phyloP scores from a whole-genome alignment of 2,888 invertebrate genomes.

The Drosophila helvetica region DNA sequence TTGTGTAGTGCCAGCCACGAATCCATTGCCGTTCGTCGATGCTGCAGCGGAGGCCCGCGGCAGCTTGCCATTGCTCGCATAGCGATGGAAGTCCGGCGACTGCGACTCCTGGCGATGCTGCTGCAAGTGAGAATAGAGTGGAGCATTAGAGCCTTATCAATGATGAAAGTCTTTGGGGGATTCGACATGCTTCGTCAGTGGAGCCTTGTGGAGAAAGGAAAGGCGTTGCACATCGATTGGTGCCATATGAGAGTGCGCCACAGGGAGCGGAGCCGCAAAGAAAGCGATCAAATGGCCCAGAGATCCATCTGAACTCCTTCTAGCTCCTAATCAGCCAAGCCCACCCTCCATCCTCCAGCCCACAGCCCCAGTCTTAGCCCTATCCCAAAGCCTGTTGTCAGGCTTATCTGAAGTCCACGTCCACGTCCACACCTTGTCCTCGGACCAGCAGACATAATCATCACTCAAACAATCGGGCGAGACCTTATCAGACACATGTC shows the following conservation, averaged over 20 bases:
- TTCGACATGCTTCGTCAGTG: constrained; percentile 46
- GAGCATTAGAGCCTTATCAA: constrained; percentile 64
- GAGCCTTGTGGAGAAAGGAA: constrained; percentile 46
- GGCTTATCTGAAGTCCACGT: constrained; percentile 4
- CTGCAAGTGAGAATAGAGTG: constrained; percentile 59
- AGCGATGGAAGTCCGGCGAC: constrained; percentile 83
- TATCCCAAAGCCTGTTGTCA: no score
- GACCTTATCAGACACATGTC: constrained; percentile 33
- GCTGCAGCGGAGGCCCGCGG: constrained; percentile 70
- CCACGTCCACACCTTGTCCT: constrained; percentile 1
- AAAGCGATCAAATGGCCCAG: constrained; percentile 34
- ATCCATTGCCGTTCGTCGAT: constrained; percentile 52
- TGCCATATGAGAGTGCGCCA: constrained; percentile 53
- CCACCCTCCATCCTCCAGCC: neutral
- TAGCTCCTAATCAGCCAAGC: constrained; percentile 6
- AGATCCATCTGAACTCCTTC: constrained; percentile 2
- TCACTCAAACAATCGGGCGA: constrained; percentile 23
- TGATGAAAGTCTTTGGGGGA: constrained; percentile 76
- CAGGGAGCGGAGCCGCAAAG: constrained; percentile 26
- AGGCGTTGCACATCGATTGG: constrained; percentile 79
- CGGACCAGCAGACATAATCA: constrained; percentile 30
- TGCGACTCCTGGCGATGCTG: constrained; percentile 83
- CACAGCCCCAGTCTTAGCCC: neutral
- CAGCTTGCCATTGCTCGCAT: constrained; percentile 81
- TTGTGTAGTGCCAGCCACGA: constrained; percentile 57